Conservation (phyloP, 2,888 invertebrate genomes). For the Eulithis prunata region DNA sequence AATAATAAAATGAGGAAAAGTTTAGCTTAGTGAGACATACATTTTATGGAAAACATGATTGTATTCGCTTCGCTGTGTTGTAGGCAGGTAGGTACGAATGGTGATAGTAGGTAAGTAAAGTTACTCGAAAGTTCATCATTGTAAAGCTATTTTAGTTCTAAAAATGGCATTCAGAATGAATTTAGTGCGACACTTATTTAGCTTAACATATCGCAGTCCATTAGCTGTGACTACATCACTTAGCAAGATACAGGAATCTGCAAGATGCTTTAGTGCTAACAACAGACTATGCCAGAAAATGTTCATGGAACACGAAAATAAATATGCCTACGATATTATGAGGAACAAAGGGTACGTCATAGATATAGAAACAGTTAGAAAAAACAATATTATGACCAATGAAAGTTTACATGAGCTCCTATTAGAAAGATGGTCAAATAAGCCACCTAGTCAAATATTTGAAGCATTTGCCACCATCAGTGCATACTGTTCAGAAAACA, state of each 20-base stretch:
- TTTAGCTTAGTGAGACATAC: no score
- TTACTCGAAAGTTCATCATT: no score
- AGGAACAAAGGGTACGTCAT: conserved; percentile 64
- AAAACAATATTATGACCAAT: conserved; percentile 40
- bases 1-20: no score
- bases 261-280: conserved; percentile 51
- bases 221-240: conserved; percentile 20
- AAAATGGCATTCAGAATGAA: conserved; percentile 22
- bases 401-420: conserved; percentile 56
- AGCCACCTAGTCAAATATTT: conserved; percentile 56
- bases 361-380: conserved; percentile 44
- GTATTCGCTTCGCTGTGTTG: no score
- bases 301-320: conserved; percentile 73
- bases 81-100: no score
- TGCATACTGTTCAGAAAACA: conserved; percentile 60
- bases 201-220: conserved; percentile 36
- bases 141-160: background rate
- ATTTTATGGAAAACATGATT: no score
- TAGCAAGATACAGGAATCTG: conserved; percentile 39
- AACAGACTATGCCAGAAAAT: conserved; percentile 57
- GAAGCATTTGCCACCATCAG: conserved; percentile 63
- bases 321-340: conserved; percentile 71
- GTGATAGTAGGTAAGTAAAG: no score
- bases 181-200: conserved; percentile 41
- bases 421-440: conserved; percentile 58